phyloP scores from a whole-genome alignment of 2,888 invertebrate species.

The Aplocera efformata region DNA sequence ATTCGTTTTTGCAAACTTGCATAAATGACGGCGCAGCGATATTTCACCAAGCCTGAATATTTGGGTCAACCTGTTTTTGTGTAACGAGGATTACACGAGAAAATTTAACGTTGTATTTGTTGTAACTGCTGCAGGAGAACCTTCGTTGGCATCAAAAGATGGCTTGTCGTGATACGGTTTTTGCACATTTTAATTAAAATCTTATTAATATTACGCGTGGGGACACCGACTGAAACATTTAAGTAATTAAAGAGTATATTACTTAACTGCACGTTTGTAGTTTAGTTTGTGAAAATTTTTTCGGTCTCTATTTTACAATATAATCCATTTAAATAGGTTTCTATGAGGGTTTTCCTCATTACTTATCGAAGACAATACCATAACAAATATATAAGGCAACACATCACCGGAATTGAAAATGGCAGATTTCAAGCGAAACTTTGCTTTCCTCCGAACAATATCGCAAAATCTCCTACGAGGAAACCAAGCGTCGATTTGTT shows the following conservation, averaged over 20 bases:
- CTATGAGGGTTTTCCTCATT: conserved; percentile 40
- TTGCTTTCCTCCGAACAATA: conserved; percentile 49
- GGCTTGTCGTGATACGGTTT: conserved; percentile 63
- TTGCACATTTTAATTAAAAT: conserved; percentile 75
- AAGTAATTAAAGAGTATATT: no score
- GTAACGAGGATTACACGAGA: conserved; percentile 74
- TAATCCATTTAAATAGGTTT: conserved; percentile 23
- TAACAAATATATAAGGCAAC: conserved; percentile 33
- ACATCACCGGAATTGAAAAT: conserved; percentile 47
- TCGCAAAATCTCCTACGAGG: conserved; percentile 62
- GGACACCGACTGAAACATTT: conserved; percentile 58
- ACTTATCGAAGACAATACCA: conserved; percentile 24
- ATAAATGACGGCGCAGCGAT: conserved; percentile 72
- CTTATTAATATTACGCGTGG: conserved; percentile 65
- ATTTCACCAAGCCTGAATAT: conserved; percentile 72
- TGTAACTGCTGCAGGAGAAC: conserved; percentile 66
- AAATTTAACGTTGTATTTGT: conserved; percentile 74
- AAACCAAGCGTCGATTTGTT: conserved; percentile 77
- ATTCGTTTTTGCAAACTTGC: conserved; percentile 76
- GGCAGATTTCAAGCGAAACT: conserved; percentile 48
- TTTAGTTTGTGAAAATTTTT: no score
- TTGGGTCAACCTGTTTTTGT: conserved; percentile 79
- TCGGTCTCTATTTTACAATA: conserved; percentile 40
- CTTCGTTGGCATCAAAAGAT: conserved; percentile 68
- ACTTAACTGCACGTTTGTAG: no score